These are phyloP conservation scores for Conus betulinus DNA, from an alignment of 1,140 invertebrate species.

Conservation along the genomic window DNA sequence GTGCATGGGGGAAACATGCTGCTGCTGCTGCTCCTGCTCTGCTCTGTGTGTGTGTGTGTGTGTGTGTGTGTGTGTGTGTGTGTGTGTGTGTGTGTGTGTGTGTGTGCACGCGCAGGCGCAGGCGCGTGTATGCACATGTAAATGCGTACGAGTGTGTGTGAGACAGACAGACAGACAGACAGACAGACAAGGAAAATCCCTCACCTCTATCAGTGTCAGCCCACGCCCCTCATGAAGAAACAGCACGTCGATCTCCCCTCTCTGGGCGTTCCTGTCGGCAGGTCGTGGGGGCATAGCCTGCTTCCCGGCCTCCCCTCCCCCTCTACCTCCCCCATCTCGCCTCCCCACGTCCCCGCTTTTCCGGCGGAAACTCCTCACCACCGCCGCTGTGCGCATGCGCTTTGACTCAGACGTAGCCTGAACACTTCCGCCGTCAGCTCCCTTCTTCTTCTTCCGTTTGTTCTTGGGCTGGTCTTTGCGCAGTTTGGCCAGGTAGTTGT, in stretches of 20 bases:
- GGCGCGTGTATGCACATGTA: too few relatives aligned
- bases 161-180: too few relatives aligned
- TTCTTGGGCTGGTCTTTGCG: neutral
- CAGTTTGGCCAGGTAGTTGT: conserved; percentile 26
- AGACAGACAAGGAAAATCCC: neutral
- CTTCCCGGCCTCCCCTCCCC: too few relatives aligned
- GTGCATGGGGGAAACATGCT: too few relatives aligned
- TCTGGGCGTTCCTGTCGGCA: neutral
- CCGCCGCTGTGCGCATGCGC: neutral
- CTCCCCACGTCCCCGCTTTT: too few relatives aligned
- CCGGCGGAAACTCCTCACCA: neutral
- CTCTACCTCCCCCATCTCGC: neutral
- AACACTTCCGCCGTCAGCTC: neutral
- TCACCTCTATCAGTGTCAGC: neutral
- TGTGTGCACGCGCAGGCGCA: too few relatives aligned
- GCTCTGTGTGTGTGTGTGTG: too few relatives aligned
- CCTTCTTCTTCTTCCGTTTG: too few relatives aligned
- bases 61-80: too few relatives aligned
- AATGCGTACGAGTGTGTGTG: too few relatives aligned
- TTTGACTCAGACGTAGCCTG: neutral
- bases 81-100: too few relatives aligned
- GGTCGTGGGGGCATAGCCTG: neutral
- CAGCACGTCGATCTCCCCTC: conserved; percentile 21
- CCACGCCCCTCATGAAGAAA: neutral
- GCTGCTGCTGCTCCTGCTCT: too few relatives aligned